These are phyloP conservation scores for Pantherophis vulpinus DNA, from an alignment of 2,797 vertebrate species.

Conservation along the genomic window DNA sequence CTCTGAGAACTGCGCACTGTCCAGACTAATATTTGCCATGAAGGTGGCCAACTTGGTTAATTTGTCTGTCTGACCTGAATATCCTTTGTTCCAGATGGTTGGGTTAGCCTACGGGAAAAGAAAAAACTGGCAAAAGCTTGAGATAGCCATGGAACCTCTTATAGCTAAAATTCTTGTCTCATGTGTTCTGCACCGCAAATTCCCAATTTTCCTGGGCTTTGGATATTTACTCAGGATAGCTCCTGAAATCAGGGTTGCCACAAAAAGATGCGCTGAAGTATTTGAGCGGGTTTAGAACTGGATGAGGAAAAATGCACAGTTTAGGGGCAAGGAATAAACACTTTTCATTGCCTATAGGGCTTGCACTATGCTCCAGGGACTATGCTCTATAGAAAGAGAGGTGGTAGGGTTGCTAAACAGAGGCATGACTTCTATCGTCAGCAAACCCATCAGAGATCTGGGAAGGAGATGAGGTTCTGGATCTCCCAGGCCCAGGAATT, in stretches of 20 bases:
- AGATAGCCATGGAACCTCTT: not conserved
- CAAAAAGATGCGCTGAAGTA: not conserved
- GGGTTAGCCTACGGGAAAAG: not conserved
- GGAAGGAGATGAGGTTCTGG: not conserved
- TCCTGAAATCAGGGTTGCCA: not conserved
- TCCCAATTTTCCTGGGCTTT: not conserved
- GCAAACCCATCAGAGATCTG: not conserved
- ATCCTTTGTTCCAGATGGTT: not conserved
- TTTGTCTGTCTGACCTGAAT: not conserved
- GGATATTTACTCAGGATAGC: not conserved
- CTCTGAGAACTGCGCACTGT: not conserved
- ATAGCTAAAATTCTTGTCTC: not conserved
- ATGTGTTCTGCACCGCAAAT: not conserved
- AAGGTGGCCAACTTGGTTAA: not conserved
- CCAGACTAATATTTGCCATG: not conserved
- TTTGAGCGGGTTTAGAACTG: not conserved
- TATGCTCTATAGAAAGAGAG: not conserved
- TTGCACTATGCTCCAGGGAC: not conserved
- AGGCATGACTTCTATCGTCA: not conserved
- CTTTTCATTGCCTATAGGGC: not conserved
- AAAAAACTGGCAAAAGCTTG: not conserved
- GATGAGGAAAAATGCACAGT: not conserved
- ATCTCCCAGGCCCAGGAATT: not conserved
- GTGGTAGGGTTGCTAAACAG: not conserved
- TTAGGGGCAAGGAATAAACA: not conserved